Evolutionary conservation across 2,113 vertebrate species (phyloP), one percentile per base, ranked within the genome.

Genomic region (Leucoraja erinaceus): DNA sequence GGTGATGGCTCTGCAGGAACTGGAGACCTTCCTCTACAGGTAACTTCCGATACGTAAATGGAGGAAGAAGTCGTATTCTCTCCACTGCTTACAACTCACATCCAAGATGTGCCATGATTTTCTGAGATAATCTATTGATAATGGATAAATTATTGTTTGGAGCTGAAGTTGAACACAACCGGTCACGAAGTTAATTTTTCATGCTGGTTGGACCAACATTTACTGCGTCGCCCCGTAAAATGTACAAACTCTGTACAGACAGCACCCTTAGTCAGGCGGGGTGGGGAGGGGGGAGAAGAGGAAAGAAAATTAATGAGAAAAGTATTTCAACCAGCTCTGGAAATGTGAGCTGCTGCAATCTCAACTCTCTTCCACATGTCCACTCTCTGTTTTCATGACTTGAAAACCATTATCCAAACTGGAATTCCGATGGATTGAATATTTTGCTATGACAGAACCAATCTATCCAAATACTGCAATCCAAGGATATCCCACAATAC

Each of bases 1-100:
- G 47, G 95, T 94, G 94, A 99, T 98, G 97, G 98, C 98, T 4
- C 94, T 99, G 90, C 97, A 97, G 81, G 98, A 99, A 95, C 96
- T 99, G 90, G 97, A 98, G 92, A 95, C 95, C 68, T 98, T 98
- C 93, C 95, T 99, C 5, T 96, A 96, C 94, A 98, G 98, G 99
- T 99, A 93, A 95, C 11, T 10, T 3, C 10, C 56, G 14, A 22
- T 12, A 10, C n/a, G 56, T 22, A 33, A 54, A 25, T 38, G 70
- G 81, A 33, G 66, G 31, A 38, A 66, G 1, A 3, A 28, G 14
- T 16, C 14, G 31, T 16, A 66, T 54, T 28, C 14, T 59, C 31
- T 31, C 56, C 28, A 63, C 0, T 14, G 84, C 56, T 70, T 16
- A 20, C 33, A 70, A 61, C 63, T 90, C 8, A 22, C 3, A 70